Conservation (phyloP, 64 coral and sea anemone species). For the Catalaphyllia jardinei region DNA sequence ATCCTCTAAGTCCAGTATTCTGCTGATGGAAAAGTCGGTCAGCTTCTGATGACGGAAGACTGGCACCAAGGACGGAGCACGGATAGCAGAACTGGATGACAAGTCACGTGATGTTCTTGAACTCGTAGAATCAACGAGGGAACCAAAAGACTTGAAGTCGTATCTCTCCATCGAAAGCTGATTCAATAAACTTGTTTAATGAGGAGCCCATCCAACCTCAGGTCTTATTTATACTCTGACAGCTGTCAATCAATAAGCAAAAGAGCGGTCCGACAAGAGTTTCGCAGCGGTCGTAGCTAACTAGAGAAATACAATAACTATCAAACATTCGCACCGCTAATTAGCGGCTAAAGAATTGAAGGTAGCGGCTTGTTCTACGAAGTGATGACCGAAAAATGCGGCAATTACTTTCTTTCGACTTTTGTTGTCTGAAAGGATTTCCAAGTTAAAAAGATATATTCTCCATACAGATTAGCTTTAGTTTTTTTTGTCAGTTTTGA, state of each 20-base stretch:
- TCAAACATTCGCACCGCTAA: background rate
- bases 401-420: background rate
- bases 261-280: background rate
- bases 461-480: too few relatives aligned
- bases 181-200: background rate
- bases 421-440: too few relatives aligned
- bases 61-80: background rate
- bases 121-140: background rate
- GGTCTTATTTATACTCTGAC: background rate
- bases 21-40: conserved; percentile 2
- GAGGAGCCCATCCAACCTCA: background rate
- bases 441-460: too few relatives aligned
- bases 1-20: background rate
- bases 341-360: background rate
- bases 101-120: background rate
- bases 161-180: background rate
- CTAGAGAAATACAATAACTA: background rate
- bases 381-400: background rate
- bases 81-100: background rate
- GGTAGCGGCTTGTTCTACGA: background rate
- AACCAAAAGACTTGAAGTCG: background rate
- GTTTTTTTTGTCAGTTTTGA: too few relatives aligned
- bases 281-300: background rate
- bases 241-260: background rate
- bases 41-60: background rate